Base-by-base conservation (phyloP, 2,113 vertebrate species). In the Channa argus region DNA sequence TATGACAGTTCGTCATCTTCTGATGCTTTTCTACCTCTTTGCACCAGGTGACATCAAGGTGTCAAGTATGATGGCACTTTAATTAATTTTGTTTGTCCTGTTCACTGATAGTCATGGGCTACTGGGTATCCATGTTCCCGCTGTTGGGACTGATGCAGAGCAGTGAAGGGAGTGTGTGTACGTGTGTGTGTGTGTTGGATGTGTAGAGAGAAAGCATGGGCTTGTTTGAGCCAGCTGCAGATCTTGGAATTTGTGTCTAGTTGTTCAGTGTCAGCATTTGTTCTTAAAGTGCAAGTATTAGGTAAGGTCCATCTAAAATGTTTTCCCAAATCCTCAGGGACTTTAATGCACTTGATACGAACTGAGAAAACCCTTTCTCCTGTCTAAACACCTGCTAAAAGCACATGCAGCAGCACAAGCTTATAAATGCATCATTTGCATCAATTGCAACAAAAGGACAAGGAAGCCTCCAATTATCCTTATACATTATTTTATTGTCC, bases 81-180 rank as follows among this genome's bases (percentile, higher is more conserved):
- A 94, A 94, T 95, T 94, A 93, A 94, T 94, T 93, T 92, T 92
- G 92, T 94, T 95, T 95, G 93, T 94, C 93, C 93, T 92, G 89
- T 80, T 88, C 82, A 83, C 84, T 93, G 91, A 93, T 93, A 92
- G 92, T 93, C 90, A 94, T 77, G 89, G 89, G 83, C 92, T 68
- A 49, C 89, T 86, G 85, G 83, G 92, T 77, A 79, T 78, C 81
- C 77, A 69, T 81, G 77, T 86, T 83, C 86, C 74, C 63, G 83
- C 78, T 88, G 86, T 74, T 88, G 79, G 80, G 78, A 80, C 71
- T 84, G 84, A 84, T 77, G 79, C 73, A 75, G 74, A 85, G 77
- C 43, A 64, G 77, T 37, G 64, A 80, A 24, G 36, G 50, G 50
- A n/a, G 50, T 71, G 24, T 67, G 39, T 66, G 62, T 72, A 46